phyloP scores from a whole-genome alignment of 2,113 vertebrate genomes.

The Xiphias gladius region DNA sequence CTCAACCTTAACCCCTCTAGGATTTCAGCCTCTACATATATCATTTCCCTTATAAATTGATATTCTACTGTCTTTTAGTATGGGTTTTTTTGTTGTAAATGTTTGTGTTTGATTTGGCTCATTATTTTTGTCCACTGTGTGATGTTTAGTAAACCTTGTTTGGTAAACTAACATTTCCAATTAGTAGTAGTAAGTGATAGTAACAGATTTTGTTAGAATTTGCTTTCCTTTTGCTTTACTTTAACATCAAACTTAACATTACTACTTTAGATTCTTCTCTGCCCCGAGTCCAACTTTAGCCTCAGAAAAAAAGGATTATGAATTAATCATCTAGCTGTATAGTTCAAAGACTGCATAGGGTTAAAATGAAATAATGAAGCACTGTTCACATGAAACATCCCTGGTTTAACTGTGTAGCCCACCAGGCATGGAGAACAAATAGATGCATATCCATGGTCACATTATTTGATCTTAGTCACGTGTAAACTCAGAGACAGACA shows the following conservation, averaged over 20 bases:
- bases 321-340: conserved; percentile 36
- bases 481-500: conserved; percentile 6
- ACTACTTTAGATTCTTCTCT: not conserved
- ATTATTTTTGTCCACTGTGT: not conserved
- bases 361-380: conserved; percentile 56
- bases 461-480: conserved; percentile 47
- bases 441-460: conserved; percentile 5
- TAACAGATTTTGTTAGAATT: not conserved
- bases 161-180: not conserved
- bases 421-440: conserved; percentile 60
- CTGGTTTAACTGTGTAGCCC: conserved; percentile 36
- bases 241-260: conserved; percentile 1
- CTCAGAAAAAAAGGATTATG: not conserved
- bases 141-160: not conserved
- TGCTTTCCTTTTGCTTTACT: not conserved
- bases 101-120: conserved; percentile 11
- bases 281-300: conserved; percentile 15
- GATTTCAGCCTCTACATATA: conserved; percentile 10
- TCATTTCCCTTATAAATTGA: not conserved
- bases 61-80: not conserved
- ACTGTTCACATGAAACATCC: conserved; percentile 44
- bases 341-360: conserved; percentile 44
- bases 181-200: not conserved
- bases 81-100: not conserved
- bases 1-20: not conserved